phyloP scores from a whole-genome alignment of 1,140 invertebrate genomes.

The Caerostris extrusa region DNA sequence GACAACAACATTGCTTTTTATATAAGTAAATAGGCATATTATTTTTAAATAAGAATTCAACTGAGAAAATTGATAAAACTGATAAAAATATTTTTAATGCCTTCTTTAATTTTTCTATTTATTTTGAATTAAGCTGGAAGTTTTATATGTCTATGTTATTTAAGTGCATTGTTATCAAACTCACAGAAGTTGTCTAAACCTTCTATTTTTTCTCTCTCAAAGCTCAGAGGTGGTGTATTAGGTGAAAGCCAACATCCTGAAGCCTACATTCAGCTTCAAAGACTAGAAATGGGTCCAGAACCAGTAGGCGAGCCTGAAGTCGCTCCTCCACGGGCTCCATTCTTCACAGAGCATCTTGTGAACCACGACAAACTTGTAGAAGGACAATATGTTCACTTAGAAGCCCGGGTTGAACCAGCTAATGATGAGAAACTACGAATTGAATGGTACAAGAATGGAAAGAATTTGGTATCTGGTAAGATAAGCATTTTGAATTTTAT shows the following conservation, averaged over 20 bases:
- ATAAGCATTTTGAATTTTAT: neutral
- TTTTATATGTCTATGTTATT: neutral
- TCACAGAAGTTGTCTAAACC: neutral
- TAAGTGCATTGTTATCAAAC: neutral
- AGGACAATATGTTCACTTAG: conserved; percentile 83
- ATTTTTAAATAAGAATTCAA: too few species aligned
- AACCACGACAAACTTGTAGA: conserved; percentile 93
- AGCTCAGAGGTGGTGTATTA: conserved; percentile 87
- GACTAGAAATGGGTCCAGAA: conserved; percentile 94
- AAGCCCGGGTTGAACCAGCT: conserved; percentile 81
- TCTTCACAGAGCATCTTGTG: conserved; percentile 94
- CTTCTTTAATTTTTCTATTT: too few species aligned
- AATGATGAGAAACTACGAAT: conserved; percentile 83
- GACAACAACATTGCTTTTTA: too few species aligned
- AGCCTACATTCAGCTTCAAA: conserved; percentile 93
- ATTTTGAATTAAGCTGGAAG: neutral
- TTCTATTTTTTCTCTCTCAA: neutral
- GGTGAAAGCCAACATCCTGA: conserved; percentile 92
- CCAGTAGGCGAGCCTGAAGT: conserved; percentile 91
- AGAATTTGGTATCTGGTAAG: conserved; percentile 90
- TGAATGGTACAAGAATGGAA: conserved; percentile 96
- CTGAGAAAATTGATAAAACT: too few species aligned
- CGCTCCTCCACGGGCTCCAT: conserved; percentile 88
- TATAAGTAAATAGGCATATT: too few species aligned
- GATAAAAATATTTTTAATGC: too few species aligned